A percentile compares a stretch with the other conserved stretches of the same genome.
Conservation (phyloP, 2,797 vertebrate species). For the Pristis pectinata region DNA sequence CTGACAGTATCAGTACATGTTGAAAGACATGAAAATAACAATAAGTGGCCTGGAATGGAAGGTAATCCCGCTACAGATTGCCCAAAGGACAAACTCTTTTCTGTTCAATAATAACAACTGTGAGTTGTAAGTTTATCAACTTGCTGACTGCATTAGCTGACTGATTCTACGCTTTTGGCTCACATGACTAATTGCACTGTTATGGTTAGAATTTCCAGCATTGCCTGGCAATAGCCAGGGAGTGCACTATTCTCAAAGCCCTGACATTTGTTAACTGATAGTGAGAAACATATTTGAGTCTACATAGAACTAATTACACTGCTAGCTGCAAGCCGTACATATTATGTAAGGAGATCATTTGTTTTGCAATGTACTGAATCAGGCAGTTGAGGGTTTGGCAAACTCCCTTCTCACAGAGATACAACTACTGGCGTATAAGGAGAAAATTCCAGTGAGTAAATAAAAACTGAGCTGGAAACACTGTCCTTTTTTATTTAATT, state of each 20-base stretch:
- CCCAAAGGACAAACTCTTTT: background rate
- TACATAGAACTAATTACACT: slow-evolving; percentile 11
- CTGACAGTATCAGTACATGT: background rate
- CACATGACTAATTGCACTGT: background rate
- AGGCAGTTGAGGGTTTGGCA: background rate
- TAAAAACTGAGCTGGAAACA: background rate
- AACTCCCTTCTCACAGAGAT: background rate
- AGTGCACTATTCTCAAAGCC: background rate
- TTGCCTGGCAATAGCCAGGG: background rate
- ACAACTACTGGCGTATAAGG: background rate
- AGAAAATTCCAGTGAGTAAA: background rate
- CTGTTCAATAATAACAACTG: background rate
- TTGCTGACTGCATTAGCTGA: background rate
- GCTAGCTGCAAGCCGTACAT: slow-evolving; percentile 15
- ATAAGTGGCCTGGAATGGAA: background rate
- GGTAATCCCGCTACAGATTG: background rate
- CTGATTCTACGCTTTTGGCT: background rate
- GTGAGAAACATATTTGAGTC: background rate
- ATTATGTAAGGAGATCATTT: background rate
- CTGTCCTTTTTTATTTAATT: background rate
- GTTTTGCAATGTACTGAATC: background rate
- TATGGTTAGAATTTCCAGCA: background rate
- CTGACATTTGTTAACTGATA: slow-evolving; percentile 26
- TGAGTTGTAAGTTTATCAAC: slow-evolving; percentile 21
- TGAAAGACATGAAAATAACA: background rate